A percentile compares a stretch with the other conserved stretches of the same genome.
phyloP scores from a whole-genome alignment of 1,140 invertebrate genomes.

The Drosophila ananassae region DNA sequence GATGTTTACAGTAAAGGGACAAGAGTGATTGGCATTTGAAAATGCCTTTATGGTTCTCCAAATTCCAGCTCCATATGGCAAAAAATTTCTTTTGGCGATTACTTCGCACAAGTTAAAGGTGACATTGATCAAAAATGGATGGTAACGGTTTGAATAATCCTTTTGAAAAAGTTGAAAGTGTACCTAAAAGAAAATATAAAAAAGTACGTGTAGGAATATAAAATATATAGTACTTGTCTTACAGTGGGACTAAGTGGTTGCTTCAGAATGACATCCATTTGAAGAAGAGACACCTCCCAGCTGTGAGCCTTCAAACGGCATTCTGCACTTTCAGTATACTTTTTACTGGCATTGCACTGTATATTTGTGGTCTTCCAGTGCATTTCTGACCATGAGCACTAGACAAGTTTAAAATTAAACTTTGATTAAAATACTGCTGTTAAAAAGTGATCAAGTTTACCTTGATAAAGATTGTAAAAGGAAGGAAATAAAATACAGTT shows the following conservation, averaged over 20 bases:
- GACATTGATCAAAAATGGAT: background rate
- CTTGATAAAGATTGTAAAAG: background rate
- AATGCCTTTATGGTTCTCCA: background rate
- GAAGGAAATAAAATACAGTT: background rate
- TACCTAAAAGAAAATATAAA: background rate
- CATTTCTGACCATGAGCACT: background rate
- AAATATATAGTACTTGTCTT: background rate
- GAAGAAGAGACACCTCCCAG: background rate
- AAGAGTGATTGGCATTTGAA: background rate
- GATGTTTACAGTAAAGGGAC: background rate
- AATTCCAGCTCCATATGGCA: background rate
- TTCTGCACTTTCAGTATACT: background rate
- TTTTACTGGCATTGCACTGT: background rate
- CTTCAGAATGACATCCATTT: background rate
- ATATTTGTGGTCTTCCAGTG: background rate
- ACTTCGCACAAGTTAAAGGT: background rate
- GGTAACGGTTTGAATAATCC: slow-evolving; percentile 2
- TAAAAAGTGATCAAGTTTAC: background rate
- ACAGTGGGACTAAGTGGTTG: background rate
- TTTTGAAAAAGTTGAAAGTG: background rate
- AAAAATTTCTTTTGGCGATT: background rate
- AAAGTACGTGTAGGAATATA: background rate
- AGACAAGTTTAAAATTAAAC: background rate
- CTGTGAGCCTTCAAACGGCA: background rate
- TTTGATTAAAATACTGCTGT: background rate